phyloP scores from a whole-genome alignment of 2,888 invertebrate genomes.

The Apocheima hispidaria region DNA sequence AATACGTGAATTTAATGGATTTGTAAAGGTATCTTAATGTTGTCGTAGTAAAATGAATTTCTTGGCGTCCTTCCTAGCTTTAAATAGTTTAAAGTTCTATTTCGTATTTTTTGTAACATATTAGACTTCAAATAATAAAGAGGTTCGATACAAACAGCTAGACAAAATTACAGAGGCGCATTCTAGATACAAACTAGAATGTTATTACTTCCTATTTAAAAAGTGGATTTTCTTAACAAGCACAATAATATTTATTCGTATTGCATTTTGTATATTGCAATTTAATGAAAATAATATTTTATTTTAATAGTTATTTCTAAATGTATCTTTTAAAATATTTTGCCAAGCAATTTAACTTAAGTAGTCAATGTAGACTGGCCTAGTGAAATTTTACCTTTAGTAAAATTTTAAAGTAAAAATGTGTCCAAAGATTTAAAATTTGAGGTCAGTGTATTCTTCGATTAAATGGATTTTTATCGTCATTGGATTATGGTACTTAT shows the following conservation, averaged over 20 bases:
- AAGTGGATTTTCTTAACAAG: conserved; percentile 16
- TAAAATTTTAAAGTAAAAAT: conserved; percentile 36
- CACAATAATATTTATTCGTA: conserved; percentile 38
- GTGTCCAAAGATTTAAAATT: conserved; percentile 47
- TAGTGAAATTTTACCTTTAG: conserved; percentile 42
- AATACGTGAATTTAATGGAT: conserved; percentile 59
- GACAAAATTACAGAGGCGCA: conserved; percentile 6
- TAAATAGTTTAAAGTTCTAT: conserved; percentile 72
- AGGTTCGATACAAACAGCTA: conserved; percentile 24
- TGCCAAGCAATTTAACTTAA: conserved; percentile 39
- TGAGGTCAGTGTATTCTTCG: conserved; percentile 44
- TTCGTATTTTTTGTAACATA: conserved; percentile 43
- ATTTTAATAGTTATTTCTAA: conserved; percentile 32
- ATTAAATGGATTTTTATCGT: conserved; percentile 33
- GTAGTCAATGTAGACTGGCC: conserved; percentile 41
- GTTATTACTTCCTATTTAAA: neutral
- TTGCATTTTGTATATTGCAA: conserved; percentile 38
- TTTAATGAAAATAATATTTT: conserved; percentile 34
- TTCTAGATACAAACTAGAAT: neutral
- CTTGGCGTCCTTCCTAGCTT: conserved; percentile 82
- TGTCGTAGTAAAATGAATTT: conserved; percentile 61
- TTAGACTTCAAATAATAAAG: conserved; percentile 27
- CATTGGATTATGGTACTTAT: conserved; percentile 40
- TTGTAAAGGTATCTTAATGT: conserved; percentile 63
- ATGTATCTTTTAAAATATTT: conserved; percentile 31